Evolutionary conservation across 1,140 invertebrate genomes (phyloP), one percentile per base, ranked within the genome.

Genomic region (Aphelinus atriplicis): DNA sequence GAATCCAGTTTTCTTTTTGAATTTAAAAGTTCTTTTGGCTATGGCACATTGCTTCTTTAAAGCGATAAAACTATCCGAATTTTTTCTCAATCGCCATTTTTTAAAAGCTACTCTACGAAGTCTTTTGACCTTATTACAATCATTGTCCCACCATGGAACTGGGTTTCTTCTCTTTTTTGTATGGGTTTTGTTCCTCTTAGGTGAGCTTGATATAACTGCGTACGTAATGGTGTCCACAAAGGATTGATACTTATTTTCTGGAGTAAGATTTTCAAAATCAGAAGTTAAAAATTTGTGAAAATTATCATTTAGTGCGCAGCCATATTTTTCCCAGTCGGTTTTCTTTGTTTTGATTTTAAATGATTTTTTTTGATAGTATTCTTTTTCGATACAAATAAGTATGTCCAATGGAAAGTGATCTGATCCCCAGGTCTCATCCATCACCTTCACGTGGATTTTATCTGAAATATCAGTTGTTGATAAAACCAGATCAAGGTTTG

Each of bases 351-450:
- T 72, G 2, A 78, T 7, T 75, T 78, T 75, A 43, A 68, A 57
- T 69, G 48, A 58, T 42, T 50, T 61, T 48, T 50, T 48, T 56
- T 61, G 7, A 67, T 65, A 71, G 42, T 71, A 78, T 53, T 76
- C 72, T 71, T 77, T 73, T 76, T 68, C 62, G 61, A 26, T 43
- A 80, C 79, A 9, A 10, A 81, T 47, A 45, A 63, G 75, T 46
- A 81, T 76, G 26, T 76, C 68, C 45, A 84, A 83, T 9, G 81
- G 84, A 45, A 77, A 81, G 62, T 85, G 81, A 58, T 84, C 82
- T 72, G 80, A 84, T 42, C 79, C 79, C 76, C 80, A 79, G 53
- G 78, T 72, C 56, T 84, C 77, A 5, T 80, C 75, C 46, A 80
- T 47, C 3, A 78, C 75, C 46, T 79, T 68, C 80, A 80, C 82